These are phyloP conservation scores for Nebria ingens DNA, from an alignment of 1,140 invertebrate species.

Conservation along the genomic window DNA sequence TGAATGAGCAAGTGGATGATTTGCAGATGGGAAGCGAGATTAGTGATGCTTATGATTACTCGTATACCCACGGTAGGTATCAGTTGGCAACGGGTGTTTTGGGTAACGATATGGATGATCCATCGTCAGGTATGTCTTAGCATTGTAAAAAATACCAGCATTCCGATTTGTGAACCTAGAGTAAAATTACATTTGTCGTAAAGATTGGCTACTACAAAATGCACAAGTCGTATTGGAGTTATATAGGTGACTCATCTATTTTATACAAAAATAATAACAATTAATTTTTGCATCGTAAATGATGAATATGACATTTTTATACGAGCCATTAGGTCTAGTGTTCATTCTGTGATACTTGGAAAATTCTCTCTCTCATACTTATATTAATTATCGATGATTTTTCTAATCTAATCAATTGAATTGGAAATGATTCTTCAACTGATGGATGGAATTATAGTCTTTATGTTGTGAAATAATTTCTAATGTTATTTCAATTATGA, in stretches of 20 bases:
- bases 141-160: conserved; percentile 17
- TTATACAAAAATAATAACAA: not conserved
- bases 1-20: conserved; percentile 20
- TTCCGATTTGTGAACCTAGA: not conserved
- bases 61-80: not conserved
- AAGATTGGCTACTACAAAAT: too few species aligned
- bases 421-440: too few species aligned
- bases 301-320: conserved; percentile 25
- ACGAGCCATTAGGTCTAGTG: conserved; percentile 36
- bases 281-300: conserved; percentile 1
- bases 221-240: too few species aligned
- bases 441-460: too few species aligned
- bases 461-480: too few species aligned
- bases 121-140: conserved; percentile 40
- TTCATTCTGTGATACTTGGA: conserved; percentile 37
- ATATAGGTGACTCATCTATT: too few species aligned
- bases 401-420: too few species aligned
- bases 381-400: not conserved
- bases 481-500: not conserved
- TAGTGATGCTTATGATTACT: not conserved
- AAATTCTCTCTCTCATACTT: conserved; percentile 4
- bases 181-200: too few species aligned
- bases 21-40: too few species aligned
- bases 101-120: conserved; percentile 32
- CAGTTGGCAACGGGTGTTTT: conserved; percentile 3